Conservation (phyloP, 1,140 invertebrate species). For the Heliconius melpomene region DNA sequence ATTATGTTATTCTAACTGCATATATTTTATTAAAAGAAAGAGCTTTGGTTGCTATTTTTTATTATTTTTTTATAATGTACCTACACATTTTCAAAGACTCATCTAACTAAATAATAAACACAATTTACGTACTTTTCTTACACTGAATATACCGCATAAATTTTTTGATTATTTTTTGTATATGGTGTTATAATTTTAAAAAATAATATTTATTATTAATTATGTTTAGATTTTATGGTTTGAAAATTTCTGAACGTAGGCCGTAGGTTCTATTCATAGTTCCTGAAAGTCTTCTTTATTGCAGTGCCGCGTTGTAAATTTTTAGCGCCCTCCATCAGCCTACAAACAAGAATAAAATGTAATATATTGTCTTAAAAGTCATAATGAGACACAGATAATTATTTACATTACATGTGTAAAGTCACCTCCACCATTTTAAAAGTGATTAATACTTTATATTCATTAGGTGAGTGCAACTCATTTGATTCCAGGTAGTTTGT, state of each 20-base stretch:
- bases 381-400: slow-evolving; percentile 35
- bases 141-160: too few relatives aligned
- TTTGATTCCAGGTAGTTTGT: background rate
- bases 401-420: background rate
- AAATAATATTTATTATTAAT: background rate
- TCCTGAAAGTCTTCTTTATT: background rate
- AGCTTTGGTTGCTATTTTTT: slow-evolving; percentile 2
- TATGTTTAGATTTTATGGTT: background rate
- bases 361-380: background rate
- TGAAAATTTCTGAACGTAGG: background rate
- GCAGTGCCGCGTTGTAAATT: slow-evolving; percentile 11
- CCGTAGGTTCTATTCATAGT: background rate
- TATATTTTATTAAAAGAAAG: background rate
- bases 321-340: slow-evolving; percentile 65
- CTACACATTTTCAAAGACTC: background rate
- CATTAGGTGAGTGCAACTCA: background rate
- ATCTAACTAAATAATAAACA: background rate
- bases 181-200: background rate
- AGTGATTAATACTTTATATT: slow-evolving; percentile 4
- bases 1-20: too few relatives aligned
- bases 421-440: slow-evolving; percentile 9
- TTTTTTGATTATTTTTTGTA: background rate
- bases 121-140: background rate
- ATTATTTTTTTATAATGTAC: background rate
- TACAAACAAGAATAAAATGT: slow-evolving; percentile 42